A percentile compares a stretch with the other conserved stretches of the same genome.
These are phyloP conservation scores for Hypselothyrea guttata DNA, from an alignment of 2,888 invertebrate species.

Conservation along the genomic window DNA sequence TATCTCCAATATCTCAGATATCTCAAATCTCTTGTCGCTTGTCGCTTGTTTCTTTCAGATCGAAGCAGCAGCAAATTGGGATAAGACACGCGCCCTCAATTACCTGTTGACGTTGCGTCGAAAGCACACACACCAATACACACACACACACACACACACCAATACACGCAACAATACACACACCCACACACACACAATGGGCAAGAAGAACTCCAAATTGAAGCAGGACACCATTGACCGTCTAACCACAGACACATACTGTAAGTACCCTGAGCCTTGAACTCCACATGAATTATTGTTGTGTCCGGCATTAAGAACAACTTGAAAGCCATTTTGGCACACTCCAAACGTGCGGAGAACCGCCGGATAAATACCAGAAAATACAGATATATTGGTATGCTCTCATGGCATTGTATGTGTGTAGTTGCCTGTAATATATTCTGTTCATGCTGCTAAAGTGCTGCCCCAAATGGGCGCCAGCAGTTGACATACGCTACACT, in stretches of 20 bases:
- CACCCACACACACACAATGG: slow-evolving; percentile 86
- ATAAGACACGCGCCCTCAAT: slow-evolving; percentile 69
- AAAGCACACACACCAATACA: slow-evolving; percentile 5
- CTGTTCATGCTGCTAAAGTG: slow-evolving; percentile 28
- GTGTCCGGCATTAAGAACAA: slow-evolving; percentile 46
- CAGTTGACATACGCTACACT: too few species aligned
- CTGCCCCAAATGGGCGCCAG: neutral
- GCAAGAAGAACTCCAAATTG: slow-evolving; percentile 97
- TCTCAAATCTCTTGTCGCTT: slow-evolving; percentile 54
- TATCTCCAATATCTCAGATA: too few species aligned
- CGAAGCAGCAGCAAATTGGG: slow-evolving; percentile 45
- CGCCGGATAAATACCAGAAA: slow-evolving; percentile 32
- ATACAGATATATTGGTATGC: neutral
- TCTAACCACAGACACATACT: slow-evolving; percentile 95
- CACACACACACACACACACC: slow-evolving; percentile 19
- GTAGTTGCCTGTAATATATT: too few species aligned
- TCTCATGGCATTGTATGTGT: too few species aligned
- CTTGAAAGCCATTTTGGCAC: slow-evolving; percentile 73
- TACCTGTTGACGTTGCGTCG: slow-evolving; percentile 54
- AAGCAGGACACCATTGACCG: slow-evolving; percentile 97
- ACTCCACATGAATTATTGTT: slow-evolving; percentile 56
- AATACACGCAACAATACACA: neutral
- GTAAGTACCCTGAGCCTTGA: slow-evolving; percentile 86
- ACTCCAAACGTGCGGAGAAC: slow-evolving; percentile 48
- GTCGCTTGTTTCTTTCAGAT: slow-evolving; percentile 51